Evolutionary conservation across 1,140 invertebrate species (phyloP).

Genomic region (Hestina assimilis): DNA sequence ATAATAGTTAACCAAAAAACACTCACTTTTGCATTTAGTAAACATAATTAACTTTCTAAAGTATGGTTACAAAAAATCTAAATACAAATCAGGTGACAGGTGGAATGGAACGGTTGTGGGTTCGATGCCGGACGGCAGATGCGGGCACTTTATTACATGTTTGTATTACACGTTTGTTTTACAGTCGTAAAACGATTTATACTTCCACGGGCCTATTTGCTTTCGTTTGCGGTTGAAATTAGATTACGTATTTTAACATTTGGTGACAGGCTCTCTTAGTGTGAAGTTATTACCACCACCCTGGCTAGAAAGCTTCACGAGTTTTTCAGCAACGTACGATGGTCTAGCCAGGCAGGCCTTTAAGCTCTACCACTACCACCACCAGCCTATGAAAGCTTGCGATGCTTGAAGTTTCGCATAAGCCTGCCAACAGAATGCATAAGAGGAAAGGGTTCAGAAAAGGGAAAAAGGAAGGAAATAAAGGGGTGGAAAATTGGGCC

Average conservation of each 20-base stretch:
- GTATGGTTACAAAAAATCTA: slow-evolving; percentile 36
- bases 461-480: too few species aligned
- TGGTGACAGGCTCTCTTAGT: too few species aligned
- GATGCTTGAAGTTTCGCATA: too few species aligned
- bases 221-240: slow-evolving; percentile 13
- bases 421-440: too few species aligned
- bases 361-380: too few species aligned
- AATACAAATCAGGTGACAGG: slow-evolving; percentile 53
- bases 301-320: too few species aligned
- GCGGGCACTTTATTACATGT: slow-evolving; percentile 26
- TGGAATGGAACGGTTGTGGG: slow-evolving; percentile 40
- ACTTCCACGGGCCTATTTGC: not conserved
- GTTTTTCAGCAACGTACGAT: too few species aligned
- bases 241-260: not conserved
- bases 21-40: not conserved
- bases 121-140: slow-evolving; percentile 38
- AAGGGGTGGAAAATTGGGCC: too few species aligned
- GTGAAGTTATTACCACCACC: too few species aligned
- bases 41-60: not conserved
- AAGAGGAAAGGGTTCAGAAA: too few species aligned
- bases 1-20: not conserved
- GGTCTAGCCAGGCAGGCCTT: too few species aligned
- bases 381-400: too few species aligned
- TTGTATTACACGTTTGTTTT: slow-evolving; percentile 25
- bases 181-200: slow-evolving; percentile 23